Evolutionary conservation across 2,888 invertebrate genomes (phyloP).

Genomic region (Agonopterix alstromeriana): DNA sequence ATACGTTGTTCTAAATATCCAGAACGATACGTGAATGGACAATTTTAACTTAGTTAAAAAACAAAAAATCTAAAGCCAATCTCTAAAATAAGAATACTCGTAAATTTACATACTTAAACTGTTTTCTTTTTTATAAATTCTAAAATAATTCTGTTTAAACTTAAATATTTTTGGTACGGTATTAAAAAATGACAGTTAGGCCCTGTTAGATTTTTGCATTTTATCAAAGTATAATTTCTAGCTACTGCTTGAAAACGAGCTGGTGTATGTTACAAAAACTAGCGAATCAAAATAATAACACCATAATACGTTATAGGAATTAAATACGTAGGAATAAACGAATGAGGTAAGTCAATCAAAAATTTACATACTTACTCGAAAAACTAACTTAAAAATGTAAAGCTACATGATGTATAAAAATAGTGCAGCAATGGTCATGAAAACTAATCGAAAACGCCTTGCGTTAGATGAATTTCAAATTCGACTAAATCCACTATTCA

Average conservation of each 20-base stretch:
- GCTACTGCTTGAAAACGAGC: too few relatives aligned
- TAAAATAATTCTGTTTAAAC: too few relatives aligned
- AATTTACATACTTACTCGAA: slow-evolving; percentile 35
- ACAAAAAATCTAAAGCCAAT: slow-evolving; percentile 17
- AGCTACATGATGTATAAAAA: slow-evolving; percentile 50
- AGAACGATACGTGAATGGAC: not conserved
- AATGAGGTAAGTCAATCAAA: slow-evolving; percentile 48
- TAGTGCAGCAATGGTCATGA: slow-evolving; percentile 43
- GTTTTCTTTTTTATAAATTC: slow-evolving; percentile 6
- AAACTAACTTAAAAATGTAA: slow-evolving; percentile 35
- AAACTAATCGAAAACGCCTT: slow-evolving; percentile 44
- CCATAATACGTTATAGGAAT: not conserved
- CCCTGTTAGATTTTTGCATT: slow-evolving; percentile 22
- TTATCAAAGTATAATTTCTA: not conserved
- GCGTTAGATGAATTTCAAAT: slow-evolving; percentile 48
- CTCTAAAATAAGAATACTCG: slow-evolving; percentile 31
- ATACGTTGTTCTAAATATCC: not conserved
- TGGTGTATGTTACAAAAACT: not conserved
- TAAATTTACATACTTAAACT: slow-evolving; percentile 10
- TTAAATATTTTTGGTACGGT: slow-evolving; percentile 15
- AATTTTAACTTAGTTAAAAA: not conserved
- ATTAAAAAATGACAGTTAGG: slow-evolving; percentile 53
- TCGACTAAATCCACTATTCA: slow-evolving; percentile 48
- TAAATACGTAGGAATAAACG: slow-evolving; percentile 31
- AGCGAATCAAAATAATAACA: not conserved